Base-by-base conservation (phyloP, 1,140 invertebrate genomes). In the Heliconius hewitsoni region DNA sequence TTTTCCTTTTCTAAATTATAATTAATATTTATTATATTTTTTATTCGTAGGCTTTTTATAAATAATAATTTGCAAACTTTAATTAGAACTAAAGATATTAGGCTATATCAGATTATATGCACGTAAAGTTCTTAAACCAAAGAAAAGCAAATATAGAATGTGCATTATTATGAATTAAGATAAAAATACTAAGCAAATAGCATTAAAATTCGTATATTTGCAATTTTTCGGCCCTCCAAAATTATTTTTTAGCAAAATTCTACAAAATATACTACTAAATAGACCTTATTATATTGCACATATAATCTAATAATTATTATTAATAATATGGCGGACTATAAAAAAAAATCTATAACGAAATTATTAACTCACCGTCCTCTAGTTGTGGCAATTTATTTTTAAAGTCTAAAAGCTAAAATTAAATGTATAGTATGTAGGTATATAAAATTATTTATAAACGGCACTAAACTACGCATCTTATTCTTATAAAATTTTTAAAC, bases 321-420 rank as follows among this genome's bases (percentile, higher is more conserved):
- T 66, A 66, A 66, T 66, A 66, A 66, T 27, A 66, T 30, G 23
- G 60, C 27, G 27, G 60, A 66, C 30, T 66, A 66, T 66, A 0
- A 27, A 30, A 66, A 66, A 66, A 46, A 66, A 60, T 4, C 8
- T 27, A 23, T 30, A 27, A 16, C 27, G 11, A 30, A 66, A 30
- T 16, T 66, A 18, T 66, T 27, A 16, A 66, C 60, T 66, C 60
- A 66, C 60, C 60, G 60, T 66, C 60, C 60, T 66, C 60, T 66
- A 66, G 23, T 66, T 66, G 60, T 66, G 27, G 60, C 27, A 66
- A 66, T 27, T 66, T 30, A 66, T 66, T 23, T 30, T 1, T 66
- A 13, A 5, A 30, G 4, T 66, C 57, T 23, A 60, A 60, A 60
- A 60, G 23, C 57, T 60, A 13, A 60, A 60, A 60, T 27, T 60